A percentile compares a stretch with the other conserved stretches of the same genome.
phyloP scores from a whole-genome alignment of 2,113 vertebrate species.

The Heteronetta atricapilla region DNA sequence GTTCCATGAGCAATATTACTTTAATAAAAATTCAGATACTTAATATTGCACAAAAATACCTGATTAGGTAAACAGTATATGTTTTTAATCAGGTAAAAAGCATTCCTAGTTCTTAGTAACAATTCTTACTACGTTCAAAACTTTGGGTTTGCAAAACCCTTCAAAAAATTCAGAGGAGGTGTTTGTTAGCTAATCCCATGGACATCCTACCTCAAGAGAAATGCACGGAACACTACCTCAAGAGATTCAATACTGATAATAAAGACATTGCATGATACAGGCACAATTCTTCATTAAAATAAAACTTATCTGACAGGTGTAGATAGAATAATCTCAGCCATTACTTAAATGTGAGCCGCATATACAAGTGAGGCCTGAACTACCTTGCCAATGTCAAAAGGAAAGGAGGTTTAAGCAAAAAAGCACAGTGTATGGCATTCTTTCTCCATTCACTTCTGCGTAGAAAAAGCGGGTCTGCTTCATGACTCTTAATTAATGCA shows the following conservation, averaged over 20 bases:
- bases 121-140: neutral
- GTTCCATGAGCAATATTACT: neutral
- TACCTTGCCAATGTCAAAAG: neutral
- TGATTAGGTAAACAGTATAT: neutral
- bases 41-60: neutral
- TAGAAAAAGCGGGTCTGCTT: neutral
- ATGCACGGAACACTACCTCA: rapidly evolving
- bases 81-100: neutral
- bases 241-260: neutral
- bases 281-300: neutral
- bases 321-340: neutral
- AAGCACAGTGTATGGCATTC: neutral
- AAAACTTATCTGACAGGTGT: neutral
- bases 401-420: neutral
- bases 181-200: neutral
- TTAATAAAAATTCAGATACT: neutral
- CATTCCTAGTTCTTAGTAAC: neutral
- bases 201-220: neutral
- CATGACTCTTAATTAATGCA: neutral
- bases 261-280: neutral
- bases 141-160: neutral
- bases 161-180: neutral
- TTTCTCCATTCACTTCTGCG: neutral
- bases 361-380: neutral
- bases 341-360: neutral